Percentiles rank a stretch among this genome's conserved stretches.
Conservation (phyloP, 2,113 vertebrate species). For the Tylochromis polylepis region DNA sequence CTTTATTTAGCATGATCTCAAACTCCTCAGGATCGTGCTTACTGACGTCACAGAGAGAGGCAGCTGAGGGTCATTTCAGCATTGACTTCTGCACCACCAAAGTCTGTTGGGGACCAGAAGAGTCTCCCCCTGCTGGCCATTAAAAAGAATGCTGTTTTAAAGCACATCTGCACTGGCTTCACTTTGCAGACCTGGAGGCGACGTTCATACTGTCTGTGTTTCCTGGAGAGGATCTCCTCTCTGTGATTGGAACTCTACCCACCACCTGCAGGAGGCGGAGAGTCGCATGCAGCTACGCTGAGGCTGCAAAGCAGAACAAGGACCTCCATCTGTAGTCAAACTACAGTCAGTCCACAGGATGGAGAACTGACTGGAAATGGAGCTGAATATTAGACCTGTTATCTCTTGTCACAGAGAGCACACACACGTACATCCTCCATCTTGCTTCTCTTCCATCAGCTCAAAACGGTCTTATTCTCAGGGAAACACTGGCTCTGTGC, state of each 20-base stretch:
- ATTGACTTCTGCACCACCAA: rapidly evolving
- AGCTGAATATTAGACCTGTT: neutral
- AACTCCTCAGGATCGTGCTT: neutral
- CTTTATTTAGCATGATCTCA: neutral
- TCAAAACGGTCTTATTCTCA: neutral
- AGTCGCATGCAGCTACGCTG: neutral
- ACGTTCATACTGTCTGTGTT: neutral
- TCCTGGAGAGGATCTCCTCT: rapidly evolving
- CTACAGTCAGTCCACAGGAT: neutral
- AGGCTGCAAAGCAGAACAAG: neutral
- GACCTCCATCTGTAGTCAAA: neutral
- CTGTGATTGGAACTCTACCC: neutral
- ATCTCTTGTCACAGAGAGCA: neutral
- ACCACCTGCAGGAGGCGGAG: neutral
- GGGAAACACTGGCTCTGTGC: neutral
- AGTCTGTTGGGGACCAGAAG: neutral
- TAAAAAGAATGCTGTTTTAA: neutral
- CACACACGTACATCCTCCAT: rapidly evolving
- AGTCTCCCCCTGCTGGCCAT: neutral
- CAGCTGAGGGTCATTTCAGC: neutral
- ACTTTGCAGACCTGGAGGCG: rapidly evolving
- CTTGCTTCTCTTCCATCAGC: neutral
- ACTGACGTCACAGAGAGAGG: neutral
- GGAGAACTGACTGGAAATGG: neutral
- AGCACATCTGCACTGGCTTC: neutral